Evolutionary conservation across 2,888 invertebrate genomes (phyloP).

Genomic region (Tipula unca): DNA sequence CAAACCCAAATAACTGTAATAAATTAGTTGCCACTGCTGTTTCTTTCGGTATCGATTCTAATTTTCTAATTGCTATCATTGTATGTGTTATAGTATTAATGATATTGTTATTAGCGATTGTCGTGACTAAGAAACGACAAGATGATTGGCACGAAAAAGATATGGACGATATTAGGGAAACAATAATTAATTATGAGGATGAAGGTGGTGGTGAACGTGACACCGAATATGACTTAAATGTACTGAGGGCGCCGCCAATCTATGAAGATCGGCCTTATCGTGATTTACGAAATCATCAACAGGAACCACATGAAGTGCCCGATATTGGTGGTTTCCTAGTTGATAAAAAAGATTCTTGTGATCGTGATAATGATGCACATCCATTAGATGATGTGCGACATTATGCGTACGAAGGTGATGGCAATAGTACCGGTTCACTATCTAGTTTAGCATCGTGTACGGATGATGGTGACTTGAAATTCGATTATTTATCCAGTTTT

Average conservation of each 20-base stretch:
- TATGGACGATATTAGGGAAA: slow-evolving; percentile 93
- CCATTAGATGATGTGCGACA: slow-evolving; percentile 95
- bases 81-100: slow-evolving; percentile 70
- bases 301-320: slow-evolving; percentile 49
- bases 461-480: slow-evolving; percentile 86
- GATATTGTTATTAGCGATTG: slow-evolving; percentile 80
- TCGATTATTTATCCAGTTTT: slow-evolving; percentile 89
- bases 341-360: slow-evolving; percentile 81
- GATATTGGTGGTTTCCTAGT: slow-evolving; percentile 86
- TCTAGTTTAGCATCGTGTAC: slow-evolving; percentile 90
- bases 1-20: slow-evolving; percentile 67
- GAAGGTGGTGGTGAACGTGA: slow-evolving; percentile 98
- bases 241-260: slow-evolving; percentile 39
- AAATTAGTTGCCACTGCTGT: slow-evolving; percentile 65
- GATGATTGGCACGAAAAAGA: slow-evolving; percentile 84
- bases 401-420: slow-evolving; percentile 96
- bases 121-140: slow-evolving; percentile 79
- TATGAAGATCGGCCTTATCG: slow-evolving; percentile 42
- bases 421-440: slow-evolving; percentile 84
- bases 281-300: slow-evolving; percentile 32
- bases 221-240: slow-evolving; percentile 49
- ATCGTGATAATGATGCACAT: slow-evolving; percentile 83
- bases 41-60: slow-evolving; percentile 75
- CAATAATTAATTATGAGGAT: slow-evolving; percentile 95
- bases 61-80: slow-evolving; percentile 81